These are phyloP conservation scores for Drosophila quadrilineata DNA, from an alignment of 1,140 invertebrate species.

Conservation along the genomic window DNA sequence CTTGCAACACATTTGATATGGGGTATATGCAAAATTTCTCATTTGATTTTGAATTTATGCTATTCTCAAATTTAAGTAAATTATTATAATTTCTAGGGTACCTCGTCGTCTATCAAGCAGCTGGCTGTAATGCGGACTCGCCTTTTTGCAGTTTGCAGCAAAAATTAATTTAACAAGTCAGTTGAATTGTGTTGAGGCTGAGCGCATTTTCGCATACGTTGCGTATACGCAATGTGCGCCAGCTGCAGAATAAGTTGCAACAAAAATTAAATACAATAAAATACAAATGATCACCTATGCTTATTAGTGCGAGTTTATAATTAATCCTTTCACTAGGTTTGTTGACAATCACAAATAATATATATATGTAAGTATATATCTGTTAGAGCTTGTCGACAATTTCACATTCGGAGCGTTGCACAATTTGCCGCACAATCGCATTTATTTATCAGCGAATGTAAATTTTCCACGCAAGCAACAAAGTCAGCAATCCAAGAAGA, in stretches of 20 bases:
- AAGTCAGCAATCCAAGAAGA: slow-evolving; percentile 41
- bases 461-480: slow-evolving; percentile 45
- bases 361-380: slow-evolving; percentile 14
- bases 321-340: slow-evolving; percentile 22
- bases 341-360: slow-evolving; percentile 23
- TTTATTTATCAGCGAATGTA: slow-evolving; percentile 72
- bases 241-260: slow-evolving; percentile 5
- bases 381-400: slow-evolving; percentile 61
- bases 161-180: slow-evolving; percentile 80
- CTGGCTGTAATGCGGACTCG: slow-evolving; percentile 34
- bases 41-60: too few species aligned
- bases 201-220: slow-evolving; percentile 34
- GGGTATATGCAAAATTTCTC: background rate
- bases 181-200: slow-evolving; percentile 72
- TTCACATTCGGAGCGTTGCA: slow-evolving; percentile 72
- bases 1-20: background rate
- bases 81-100: too few species aligned
- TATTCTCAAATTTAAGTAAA: too few species aligned
- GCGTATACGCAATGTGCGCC: slow-evolving; percentile 59
- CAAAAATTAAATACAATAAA: background rate
- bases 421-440: slow-evolving; percentile 78
- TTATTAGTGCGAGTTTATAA: slow-evolving; percentile 38
- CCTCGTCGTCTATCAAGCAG: too few species aligned
- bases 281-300: background rate
- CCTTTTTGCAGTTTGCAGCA: slow-evolving; percentile 61